Conservation (phyloP, 2,797 vertebrate genomes). For the Merluccius polli region DNA sequence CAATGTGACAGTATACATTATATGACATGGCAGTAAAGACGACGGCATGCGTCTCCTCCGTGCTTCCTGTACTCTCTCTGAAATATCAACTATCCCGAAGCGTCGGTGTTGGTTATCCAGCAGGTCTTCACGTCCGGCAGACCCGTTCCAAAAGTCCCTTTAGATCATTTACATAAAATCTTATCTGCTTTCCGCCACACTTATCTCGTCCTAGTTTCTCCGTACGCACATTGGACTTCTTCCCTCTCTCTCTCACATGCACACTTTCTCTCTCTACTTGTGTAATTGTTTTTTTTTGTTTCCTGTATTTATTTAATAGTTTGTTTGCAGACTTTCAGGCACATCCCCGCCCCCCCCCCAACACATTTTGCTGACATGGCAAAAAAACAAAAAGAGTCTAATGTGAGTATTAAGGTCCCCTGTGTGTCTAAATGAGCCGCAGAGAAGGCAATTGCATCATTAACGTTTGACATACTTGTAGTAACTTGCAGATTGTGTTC, state of each 20-base stretch:
- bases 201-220: slow-evolving; percentile 38
- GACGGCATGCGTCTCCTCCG: neutral
- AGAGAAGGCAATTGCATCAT: neutral
- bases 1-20: neutral
- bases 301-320: neutral
- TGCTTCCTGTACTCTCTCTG: neutral
- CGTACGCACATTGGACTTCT: slow-evolving; percentile 44
- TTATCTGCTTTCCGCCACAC: slow-evolving; percentile 18
- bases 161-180: neutral
- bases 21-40: neutral
- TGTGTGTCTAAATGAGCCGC: neutral
- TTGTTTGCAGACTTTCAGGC: neutral
- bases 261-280: neutral
- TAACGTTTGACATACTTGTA: neutral
- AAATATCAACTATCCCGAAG: neutral
- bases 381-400: neutral
- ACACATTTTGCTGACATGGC: neutral
- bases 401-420: neutral
- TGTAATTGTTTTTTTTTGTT: neutral
- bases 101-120: no score
- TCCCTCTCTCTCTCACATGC: neutral
- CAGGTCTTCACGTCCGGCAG: neutral
- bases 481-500: neutral
- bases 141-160: neutral
- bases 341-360: neutral